phyloP scores from a whole-genome alignment of 2,888 invertebrate genomes.

The Lasiommata megera region DNA sequence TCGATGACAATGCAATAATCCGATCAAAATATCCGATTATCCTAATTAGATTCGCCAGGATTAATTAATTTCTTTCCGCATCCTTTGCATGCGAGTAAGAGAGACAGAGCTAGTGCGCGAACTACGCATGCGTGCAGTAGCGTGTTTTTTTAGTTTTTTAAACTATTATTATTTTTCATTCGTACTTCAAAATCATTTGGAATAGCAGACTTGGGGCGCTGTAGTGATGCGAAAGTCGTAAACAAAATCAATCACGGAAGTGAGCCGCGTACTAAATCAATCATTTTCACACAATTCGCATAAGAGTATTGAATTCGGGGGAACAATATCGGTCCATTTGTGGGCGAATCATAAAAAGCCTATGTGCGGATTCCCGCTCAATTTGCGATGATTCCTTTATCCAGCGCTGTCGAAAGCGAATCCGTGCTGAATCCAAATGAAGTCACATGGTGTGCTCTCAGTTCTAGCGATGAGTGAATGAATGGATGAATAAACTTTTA shows the following conservation, averaged over 20 bases:
- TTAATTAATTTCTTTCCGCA: too few species aligned
- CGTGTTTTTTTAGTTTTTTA: too few species aligned
- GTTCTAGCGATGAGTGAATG: slow-evolving; percentile 26
- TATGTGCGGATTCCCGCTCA: slow-evolving; percentile 10
- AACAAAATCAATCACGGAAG: not conserved
- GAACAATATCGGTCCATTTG: slow-evolving; percentile 25
- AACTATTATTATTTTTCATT: too few species aligned
- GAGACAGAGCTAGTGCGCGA: too few species aligned
- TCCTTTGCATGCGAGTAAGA: too few species aligned
- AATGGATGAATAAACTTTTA: too few species aligned
- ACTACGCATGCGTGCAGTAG: too few species aligned
- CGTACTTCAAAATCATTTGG: too few species aligned
- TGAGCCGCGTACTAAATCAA: slow-evolving; percentile 12
- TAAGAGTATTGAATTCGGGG: slow-evolving; percentile 25
- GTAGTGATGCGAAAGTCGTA: not conserved
- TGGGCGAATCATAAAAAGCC: slow-evolving; percentile 24
- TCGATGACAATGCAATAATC: too few species aligned
- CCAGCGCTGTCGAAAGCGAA: slow-evolving; percentile 43
- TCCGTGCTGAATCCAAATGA: slow-evolving; percentile 53
- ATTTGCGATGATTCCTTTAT: slow-evolving; percentile 11
- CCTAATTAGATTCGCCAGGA: too few species aligned
- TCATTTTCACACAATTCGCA: slow-evolving; percentile 19
- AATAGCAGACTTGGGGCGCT: too few species aligned
- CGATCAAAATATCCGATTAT: too few species aligned
- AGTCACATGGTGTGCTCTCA: slow-evolving; percentile 29